Evolutionary conservation across 2,113 vertebrate species (phyloP).

Genomic region (Picathartes gymnocephalus): DNA sequence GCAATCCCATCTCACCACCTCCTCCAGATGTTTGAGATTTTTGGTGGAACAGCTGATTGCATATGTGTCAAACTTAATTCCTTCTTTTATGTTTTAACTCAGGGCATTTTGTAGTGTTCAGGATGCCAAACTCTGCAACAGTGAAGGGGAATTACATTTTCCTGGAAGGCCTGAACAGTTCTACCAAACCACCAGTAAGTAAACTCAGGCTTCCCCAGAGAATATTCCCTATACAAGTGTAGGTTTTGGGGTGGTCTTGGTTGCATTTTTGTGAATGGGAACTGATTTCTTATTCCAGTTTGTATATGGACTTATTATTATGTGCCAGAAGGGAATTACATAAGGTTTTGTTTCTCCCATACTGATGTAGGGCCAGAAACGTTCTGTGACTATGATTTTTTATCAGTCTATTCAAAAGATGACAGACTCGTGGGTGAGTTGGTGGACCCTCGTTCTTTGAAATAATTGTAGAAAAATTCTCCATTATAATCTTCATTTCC

Average conservation of each 20-base stretch:
- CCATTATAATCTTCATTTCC: too few relatives aligned
- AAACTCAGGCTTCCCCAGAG: neutral
- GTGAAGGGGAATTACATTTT: conserved; percentile 74
- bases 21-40: neutral
- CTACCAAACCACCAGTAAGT: conserved; percentile 80
- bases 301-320: conserved; percentile 77
- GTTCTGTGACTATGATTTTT: conserved; percentile 71
- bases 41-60: neutral
- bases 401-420: conserved; percentile 68
- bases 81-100: neutral
- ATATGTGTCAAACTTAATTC: neutral
- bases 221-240: neutral
- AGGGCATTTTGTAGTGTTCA: conserved; percentile 68
- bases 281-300: conserved; percentile 58
- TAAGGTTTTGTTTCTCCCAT: conserved; percentile 72
- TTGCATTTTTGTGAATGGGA: neutral
- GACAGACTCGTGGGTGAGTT: conserved; percentile 75
- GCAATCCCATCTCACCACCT: neutral
- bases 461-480: neutral
- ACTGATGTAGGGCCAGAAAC: conserved; percentile 76
- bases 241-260: neutral
- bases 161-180: conserved; percentile 55
- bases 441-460: neutral
- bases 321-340: conserved; percentile 57
- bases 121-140: conserved; percentile 57